phyloP scores from a whole-genome alignment of 1,140 invertebrate genomes.

The Venustaconcha ellipsiformis region DNA sequence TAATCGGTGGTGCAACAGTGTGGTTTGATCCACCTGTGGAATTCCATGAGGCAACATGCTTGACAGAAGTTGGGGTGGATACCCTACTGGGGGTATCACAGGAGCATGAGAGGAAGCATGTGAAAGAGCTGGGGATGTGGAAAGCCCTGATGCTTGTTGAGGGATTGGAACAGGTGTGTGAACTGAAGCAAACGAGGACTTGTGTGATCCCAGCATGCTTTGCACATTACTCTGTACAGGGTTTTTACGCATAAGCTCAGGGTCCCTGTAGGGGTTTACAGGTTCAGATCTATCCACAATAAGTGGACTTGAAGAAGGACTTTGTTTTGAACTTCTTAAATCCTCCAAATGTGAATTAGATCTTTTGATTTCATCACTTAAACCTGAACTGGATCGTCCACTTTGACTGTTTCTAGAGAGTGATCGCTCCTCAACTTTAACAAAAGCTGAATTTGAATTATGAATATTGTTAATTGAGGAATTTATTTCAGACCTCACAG shows the following conservation, averaged over 20 bases:
- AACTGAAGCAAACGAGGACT: conserved; percentile 37
- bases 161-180: conserved; percentile 45
- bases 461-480: conserved; percentile 9
- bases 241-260: conserved; percentile 67
- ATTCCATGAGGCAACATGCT: conserved; percentile 29
- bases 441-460: conserved; percentile 5
- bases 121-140: conserved; percentile 38
- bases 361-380: conserved; percentile 47
- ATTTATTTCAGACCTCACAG: conserved; percentile 2
- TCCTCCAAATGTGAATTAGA: conserved; percentile 55
- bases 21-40: conserved; percentile 41
- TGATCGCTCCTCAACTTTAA: conserved; percentile 18
- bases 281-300: conserved; percentile 61
- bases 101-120: conserved; percentile 39
- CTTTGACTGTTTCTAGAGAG: conserved; percentile 37
- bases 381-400: conserved; percentile 49
- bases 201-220: conserved; percentile 41
- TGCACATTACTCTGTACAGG: conserved; percentile 60
- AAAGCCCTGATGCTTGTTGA: conserved; percentile 23
- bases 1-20: conserved; percentile 45
- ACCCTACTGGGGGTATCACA: conserved; percentile 39
- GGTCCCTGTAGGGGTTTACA: conserved; percentile 64
- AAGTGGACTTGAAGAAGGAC: conserved; percentile 63
- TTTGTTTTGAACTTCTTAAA: conserved; percentile 54
- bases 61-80: conserved; percentile 29